Evolutionary conservation across 1,140 invertebrate genomes (phyloP).

Genomic region (Drosophila kepulauana): DNA sequence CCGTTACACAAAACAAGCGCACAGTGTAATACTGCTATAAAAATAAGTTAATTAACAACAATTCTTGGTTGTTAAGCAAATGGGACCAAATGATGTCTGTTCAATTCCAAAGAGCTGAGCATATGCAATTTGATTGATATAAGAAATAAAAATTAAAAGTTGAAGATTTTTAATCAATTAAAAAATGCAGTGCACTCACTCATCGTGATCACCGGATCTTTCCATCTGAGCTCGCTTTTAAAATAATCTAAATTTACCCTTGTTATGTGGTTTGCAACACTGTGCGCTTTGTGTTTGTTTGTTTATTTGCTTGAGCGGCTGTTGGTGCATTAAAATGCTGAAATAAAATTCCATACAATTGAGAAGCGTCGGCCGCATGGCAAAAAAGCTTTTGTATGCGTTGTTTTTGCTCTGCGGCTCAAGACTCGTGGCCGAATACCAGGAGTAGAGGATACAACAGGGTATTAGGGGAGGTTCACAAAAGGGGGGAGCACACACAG

Average conservation of each 20-base stretch:
- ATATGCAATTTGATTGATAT: too few relatives aligned
- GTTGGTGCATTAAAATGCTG: conserved; percentile 80
- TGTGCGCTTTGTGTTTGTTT: conserved; percentile 51
- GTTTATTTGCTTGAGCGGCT: conserved; percentile 56
- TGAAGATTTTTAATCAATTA: too few relatives aligned
- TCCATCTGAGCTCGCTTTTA: too few relatives aligned
- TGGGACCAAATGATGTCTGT: not conserved
- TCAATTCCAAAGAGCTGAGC: too few relatives aligned
- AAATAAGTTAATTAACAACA: not conserved
- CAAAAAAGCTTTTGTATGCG: conserved; percentile 31
- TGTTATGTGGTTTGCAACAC: not conserved
- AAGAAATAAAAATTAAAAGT: too few relatives aligned
- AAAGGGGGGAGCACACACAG: conserved; percentile 6
- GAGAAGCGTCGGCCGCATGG: conserved; percentile 71
- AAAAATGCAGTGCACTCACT: too few relatives aligned
- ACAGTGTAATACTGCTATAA: not conserved
- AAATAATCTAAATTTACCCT: too few relatives aligned
- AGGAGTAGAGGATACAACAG: not conserved
- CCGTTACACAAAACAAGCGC: conserved; percentile 67
- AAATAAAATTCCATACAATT: conserved; percentile 83
- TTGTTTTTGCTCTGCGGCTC: conserved; percentile 71
- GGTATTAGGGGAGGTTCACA: not conserved
- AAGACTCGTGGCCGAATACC: conserved; percentile 47
- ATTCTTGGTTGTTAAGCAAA: not conserved
- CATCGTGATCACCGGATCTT: too few relatives aligned